Evolutionary conservation across 2,888 invertebrate genomes (phyloP).

Genomic region (Pecten maximus): DNA sequence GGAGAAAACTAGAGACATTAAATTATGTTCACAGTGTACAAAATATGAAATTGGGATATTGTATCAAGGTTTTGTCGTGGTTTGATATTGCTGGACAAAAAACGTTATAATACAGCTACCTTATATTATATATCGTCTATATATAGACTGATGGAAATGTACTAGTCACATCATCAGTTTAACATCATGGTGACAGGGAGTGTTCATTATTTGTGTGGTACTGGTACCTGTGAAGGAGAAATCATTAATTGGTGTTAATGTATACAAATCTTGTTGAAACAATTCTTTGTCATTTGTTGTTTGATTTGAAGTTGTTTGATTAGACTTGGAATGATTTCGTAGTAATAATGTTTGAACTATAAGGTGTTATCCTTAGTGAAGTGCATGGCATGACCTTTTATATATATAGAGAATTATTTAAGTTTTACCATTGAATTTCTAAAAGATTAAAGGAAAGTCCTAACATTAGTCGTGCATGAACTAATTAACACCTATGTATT

Average conservation of each 20-base stretch:
- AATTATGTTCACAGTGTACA: no score
- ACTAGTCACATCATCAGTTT: not conserved
- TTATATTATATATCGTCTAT: not conserved
- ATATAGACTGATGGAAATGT: not conserved
- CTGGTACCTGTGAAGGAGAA: not conserved
- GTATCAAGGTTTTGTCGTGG: not conserved
- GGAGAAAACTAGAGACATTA: no score
- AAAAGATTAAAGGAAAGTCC: not conserved
- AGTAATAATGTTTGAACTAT: not conserved
- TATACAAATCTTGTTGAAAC: not conserved
- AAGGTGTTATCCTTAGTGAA: not conserved
- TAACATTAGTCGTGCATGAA: not conserved
- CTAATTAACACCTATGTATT: not conserved
- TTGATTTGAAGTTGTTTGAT: not conserved
- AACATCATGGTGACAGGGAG: not conserved
- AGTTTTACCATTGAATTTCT: not conserved
- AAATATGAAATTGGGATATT: not conserved
- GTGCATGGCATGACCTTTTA: conserved; percentile 4
- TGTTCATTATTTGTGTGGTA: not conserved
- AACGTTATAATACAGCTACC: not conserved
- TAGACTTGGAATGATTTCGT: not conserved
- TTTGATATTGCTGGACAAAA: not conserved
- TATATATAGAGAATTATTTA: not conserved
- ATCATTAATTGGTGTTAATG: not conserved
- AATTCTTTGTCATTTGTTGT: not conserved